A percentile compares a stretch with the other conserved stretches of the same genome.
phyloP scores from a whole-genome alignment of 2,113 vertebrate species.

The Peromyscus polionotus region DNA sequence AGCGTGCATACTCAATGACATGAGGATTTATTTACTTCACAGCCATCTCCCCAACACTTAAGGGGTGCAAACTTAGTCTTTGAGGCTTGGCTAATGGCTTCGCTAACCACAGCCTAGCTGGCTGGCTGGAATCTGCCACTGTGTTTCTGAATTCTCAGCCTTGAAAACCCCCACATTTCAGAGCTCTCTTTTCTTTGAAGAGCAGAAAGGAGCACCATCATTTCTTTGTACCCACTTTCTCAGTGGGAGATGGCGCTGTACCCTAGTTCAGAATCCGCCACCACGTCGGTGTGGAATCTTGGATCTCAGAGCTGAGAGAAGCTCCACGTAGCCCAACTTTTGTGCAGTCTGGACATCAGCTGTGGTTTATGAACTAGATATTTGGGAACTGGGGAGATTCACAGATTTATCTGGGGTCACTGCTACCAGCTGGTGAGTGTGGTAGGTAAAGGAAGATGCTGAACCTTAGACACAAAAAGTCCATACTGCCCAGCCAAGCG shows the following conservation, averaged over 20 bases:
- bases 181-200: constrained; percentile 64
- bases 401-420: accelerated
- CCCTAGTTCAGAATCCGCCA: constrained; percentile 13
- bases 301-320: neutral
- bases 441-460: neutral
- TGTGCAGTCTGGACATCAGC: neutral
- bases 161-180: neutral
- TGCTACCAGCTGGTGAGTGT: accelerated
- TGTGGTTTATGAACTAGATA: neutral
- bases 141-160: constrained; percentile 39
- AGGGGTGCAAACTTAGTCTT: neutral
- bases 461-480: neutral
- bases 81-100: neutral
- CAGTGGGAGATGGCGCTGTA: neutral
- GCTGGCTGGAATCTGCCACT: neutral
- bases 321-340: neutral
- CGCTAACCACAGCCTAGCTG: neutral
- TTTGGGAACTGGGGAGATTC: neutral
- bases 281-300: neutral
- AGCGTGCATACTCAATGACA: neutral
- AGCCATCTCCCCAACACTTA: accelerated
- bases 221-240: constrained; percentile 16
- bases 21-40: neutral
- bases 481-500: neutral
- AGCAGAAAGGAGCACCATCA: neutral